Evolutionary conservation across 1,140 invertebrate genomes (phyloP).

Genomic region (Mamestra configurata): DNA sequence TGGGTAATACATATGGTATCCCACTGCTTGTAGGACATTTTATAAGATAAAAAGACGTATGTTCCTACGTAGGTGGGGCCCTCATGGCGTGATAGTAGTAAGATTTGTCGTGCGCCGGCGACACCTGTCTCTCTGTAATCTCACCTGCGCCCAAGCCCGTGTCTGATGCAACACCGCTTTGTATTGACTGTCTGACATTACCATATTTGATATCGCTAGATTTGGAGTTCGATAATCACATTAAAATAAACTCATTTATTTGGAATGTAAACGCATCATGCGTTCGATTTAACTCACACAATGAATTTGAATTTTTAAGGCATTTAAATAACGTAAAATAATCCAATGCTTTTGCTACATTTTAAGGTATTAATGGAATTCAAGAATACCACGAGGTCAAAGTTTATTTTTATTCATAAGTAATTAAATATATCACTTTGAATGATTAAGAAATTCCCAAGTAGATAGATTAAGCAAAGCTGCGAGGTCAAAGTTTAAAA

Average conservation of each 20-base stretch:
- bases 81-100: neutral
- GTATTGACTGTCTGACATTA: conserved; percentile 6
- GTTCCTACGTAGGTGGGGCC: conserved; percentile 21
- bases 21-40: conserved; percentile 23
- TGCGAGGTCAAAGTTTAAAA: neutral
- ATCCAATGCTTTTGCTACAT: neutral
- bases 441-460: too few species aligned
- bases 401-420: neutral
- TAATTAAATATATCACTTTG: neutral
- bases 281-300: too few species aligned
- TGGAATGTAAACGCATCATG: too few species aligned
- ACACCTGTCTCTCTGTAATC: conserved; percentile 39
- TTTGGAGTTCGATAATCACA: conserved; percentile 15
- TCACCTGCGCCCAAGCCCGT: conserved; percentile 15
- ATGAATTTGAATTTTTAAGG: too few species aligned
- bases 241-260: too few species aligned
- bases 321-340: neutral
- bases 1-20: conserved; percentile 5
- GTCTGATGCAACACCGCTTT: conserved; percentile 51
- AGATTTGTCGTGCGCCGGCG: neutral
- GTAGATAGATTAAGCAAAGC: neutral
- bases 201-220: conserved; percentile 1
- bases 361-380: neutral
- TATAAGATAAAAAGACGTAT: neutral
- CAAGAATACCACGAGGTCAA: neutral